These are phyloP conservation scores for Bufo bufo DNA, from an alignment of 2,113 vertebrate genomes.

Conservation along the genomic window DNA sequence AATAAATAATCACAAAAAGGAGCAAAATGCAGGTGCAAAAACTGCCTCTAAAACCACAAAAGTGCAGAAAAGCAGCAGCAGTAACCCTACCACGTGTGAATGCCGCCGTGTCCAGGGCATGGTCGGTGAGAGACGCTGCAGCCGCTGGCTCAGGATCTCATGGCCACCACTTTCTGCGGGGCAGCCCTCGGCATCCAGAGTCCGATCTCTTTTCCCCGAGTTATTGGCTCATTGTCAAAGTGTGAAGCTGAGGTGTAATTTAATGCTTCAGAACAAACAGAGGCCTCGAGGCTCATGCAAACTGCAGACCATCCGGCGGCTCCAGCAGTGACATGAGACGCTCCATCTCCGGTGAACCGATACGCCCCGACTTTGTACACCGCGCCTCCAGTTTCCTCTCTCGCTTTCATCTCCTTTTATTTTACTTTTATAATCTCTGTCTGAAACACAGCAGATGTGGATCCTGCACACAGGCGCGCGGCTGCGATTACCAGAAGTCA, in stretches of 20 bases:
- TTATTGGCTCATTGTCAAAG: slow-evolving; percentile 53
- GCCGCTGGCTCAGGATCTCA: background rate
- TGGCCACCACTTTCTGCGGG: slow-evolving; percentile 29
- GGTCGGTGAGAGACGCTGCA: background rate
- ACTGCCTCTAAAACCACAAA: too few relatives aligned
- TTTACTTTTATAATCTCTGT: slow-evolving; percentile 30
- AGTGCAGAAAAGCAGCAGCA: too few relatives aligned
- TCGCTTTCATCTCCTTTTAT: slow-evolving; percentile 49
- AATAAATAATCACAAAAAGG: too few relatives aligned
- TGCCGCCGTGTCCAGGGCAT: too few relatives aligned
- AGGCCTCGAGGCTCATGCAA: slow-evolving; percentile 48
- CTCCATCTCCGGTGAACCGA: slow-evolving; percentile 45
- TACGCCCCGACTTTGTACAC: slow-evolving; percentile 39
- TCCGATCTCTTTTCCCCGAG: slow-evolving; percentile 27
- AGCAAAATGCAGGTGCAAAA: too few relatives aligned
- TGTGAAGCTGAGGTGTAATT: slow-evolving; percentile 57
- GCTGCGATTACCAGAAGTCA: background rate
- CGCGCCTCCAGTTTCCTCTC: slow-evolving; percentile 42
- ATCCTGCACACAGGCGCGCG: background rate
- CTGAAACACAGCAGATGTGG: background rate
- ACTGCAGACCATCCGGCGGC: slow-evolving; percentile 49
- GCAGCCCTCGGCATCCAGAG: background rate
- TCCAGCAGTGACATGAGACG: slow-evolving; percentile 49
- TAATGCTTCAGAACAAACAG: slow-evolving; percentile 57
- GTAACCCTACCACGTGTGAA: too few relatives aligned